Base-by-base conservation (phyloP, 1,140 invertebrate species). In the Formica exsecta region DNA sequence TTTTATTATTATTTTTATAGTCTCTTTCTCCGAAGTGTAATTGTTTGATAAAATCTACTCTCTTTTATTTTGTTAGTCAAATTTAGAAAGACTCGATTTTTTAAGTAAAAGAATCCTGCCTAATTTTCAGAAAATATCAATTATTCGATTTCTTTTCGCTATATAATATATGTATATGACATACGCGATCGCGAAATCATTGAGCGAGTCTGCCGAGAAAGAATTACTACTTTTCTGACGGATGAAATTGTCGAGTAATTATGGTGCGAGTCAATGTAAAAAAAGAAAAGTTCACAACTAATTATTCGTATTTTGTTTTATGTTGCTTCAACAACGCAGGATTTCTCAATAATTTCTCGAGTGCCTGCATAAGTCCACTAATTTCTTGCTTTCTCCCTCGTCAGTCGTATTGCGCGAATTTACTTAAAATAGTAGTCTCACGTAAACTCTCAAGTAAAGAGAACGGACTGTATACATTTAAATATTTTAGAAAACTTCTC, bases 211-310 rank as follows among this genome's bases (percentile, higher is more conserved):
- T 57, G 48, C 8, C 38, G 61, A 61, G 16, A 54, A 85, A 54
- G 85, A 48, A 86, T 59, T 86, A 44, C 29, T 41, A 51, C 51
- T 87, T 86, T 86, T 11, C 48, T 73, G 32, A 44, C 44, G 9
- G 25, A 87, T 79, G 29, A 54, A 68, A 59, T 44, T 48, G 4
- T 44, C 32, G n/a, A 32, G 32, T 86, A 80, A 87, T 88, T 68
- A 38, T n/a, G 8, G 9, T 9, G 9, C 44, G 44, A 44, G 44
- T 44, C 22, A 22, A 13, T 44, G 3, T 44, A 13, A 44, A 13
- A 44, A 13, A 44, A 44, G 8, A 71, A 70, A 29, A 86, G 11
- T 74, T 54, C 11, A n/a, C 51, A 54, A 59, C 36, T 48, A 13
- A 76, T 77, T 3, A 41, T 87, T 32, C 4, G 11, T 88, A 81